Conservation (phyloP, 37 sponge, comb jelly and placozoan species). For the Axinella damicornis region DNA sequence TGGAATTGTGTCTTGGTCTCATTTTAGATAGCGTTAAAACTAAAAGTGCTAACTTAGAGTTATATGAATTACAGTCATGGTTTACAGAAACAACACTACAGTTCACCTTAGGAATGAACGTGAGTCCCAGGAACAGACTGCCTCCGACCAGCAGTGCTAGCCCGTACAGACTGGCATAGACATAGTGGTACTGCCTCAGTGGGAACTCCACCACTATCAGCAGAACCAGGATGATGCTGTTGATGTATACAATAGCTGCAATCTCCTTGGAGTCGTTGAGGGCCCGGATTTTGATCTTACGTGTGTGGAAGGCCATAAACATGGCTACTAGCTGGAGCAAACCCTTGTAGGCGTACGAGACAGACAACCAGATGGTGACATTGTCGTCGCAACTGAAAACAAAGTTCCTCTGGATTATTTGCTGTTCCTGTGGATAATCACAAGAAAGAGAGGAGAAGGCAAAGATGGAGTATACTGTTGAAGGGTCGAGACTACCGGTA, state of each 20-base stretch:
- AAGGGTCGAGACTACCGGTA: too few relatives aligned
- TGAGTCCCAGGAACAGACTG: constrained; percentile 8
- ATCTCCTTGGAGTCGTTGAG: constrained; percentile 41
- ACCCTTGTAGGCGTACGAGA: constrained; percentile 26
- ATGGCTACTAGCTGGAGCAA: constrained; percentile 20
- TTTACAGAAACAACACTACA: too few relatives aligned
- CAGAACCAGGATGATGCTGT: constrained; percentile 4
- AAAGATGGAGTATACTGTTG: too few relatives aligned
- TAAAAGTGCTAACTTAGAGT: too few relatives aligned
- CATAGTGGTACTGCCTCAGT: constrained; percentile 13
- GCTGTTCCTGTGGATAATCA: too few relatives aligned
- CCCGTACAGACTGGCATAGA: neutral
- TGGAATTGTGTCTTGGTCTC: too few relatives aligned
- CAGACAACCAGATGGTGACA: constrained; percentile 14
- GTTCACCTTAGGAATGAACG: constrained; percentile 39
- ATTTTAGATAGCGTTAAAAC: too few relatives aligned
- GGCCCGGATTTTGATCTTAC: constrained; percentile 18
- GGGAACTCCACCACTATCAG: constrained; percentile 4
- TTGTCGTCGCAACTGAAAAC: too few relatives aligned
- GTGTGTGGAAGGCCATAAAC: constrained; percentile 28
- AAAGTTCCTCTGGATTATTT: too few relatives aligned
- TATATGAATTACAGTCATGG: too few relatives aligned
- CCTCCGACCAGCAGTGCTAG: neutral
- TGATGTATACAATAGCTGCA: constrained; percentile 44
- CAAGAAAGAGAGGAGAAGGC: too few relatives aligned